phyloP scores from a whole-genome alignment of 1,140 invertebrate genomes.

The Ostrea denselamellosa region DNA sequence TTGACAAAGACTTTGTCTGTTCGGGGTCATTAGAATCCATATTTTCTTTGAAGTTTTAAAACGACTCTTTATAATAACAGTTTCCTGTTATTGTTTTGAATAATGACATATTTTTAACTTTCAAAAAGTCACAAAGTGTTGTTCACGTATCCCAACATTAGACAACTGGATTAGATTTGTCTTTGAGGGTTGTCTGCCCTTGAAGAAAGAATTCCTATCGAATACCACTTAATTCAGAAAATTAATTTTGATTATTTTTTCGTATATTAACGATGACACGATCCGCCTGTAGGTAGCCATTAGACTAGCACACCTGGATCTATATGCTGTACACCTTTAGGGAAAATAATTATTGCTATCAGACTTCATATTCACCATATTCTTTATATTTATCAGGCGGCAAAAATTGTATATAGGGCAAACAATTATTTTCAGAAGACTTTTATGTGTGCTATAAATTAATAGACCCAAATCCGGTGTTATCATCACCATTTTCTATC shows the following conservation, averaged over 20 bases:
- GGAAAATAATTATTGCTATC: background rate
- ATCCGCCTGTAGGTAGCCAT: slow-evolving; percentile 24
- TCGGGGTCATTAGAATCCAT: background rate
- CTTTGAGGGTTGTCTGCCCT: slow-evolving; percentile 22
- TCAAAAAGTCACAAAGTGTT: background rate
- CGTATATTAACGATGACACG: slow-evolving; percentile 5
- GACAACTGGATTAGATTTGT: slow-evolving; percentile 8
- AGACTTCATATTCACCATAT: background rate
- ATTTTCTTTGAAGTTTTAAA: slow-evolving; percentile 20
- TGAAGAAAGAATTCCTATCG: slow-evolving; percentile 10
- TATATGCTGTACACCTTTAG: slow-evolving; percentile 23
- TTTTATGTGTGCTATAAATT: slow-evolving; percentile 23
- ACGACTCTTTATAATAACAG: background rate
- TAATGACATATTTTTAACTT: background rate
- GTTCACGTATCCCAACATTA: background rate
- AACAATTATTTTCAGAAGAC: slow-evolving; percentile 1
- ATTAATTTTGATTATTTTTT: slow-evolving; percentile 38
- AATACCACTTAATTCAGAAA: slow-evolving; percentile 38
- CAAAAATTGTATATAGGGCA: slow-evolving; percentile 11
- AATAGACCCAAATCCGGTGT: slow-evolving; percentile 2
- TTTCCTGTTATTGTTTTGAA: slow-evolving; percentile 38
- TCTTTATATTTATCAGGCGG: slow-evolving; percentile 30
- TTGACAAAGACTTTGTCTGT: background rate
- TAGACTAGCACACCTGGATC: slow-evolving; percentile 19
- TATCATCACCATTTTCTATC: background rate